phyloP scores from a whole-genome alignment of 2,797 vertebrate genomes.

The Myripristis murdjan region DNA sequence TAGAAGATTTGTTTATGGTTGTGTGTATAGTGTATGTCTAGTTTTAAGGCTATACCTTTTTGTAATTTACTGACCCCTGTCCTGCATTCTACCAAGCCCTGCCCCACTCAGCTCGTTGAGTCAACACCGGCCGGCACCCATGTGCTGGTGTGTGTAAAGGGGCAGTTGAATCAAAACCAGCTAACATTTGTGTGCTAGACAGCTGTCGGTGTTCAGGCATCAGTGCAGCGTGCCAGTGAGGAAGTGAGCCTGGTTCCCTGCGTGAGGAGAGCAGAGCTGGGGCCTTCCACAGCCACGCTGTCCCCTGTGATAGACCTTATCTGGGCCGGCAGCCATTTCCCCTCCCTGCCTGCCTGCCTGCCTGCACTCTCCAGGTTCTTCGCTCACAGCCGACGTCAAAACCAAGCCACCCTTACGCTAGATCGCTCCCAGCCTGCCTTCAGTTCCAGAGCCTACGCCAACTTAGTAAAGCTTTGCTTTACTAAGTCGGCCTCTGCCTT shows the following conservation, averaged over 20 bases:
- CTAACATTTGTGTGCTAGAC: too few species aligned
- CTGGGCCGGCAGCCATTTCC: slow-evolving; percentile 82
- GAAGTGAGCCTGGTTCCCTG: slow-evolving; percentile 62
- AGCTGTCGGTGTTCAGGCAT: too few species aligned
- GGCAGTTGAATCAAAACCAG: too few species aligned
- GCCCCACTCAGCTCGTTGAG: slow-evolving; percentile 9
- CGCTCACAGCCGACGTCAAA: slow-evolving; percentile 8
- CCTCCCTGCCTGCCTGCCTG: slow-evolving; percentile 77
- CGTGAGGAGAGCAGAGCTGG: slow-evolving; percentile 35
- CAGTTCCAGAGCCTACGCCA: slow-evolving; percentile 20
- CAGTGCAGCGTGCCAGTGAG: slow-evolving; percentile 11
- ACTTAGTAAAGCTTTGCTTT: not conserved
- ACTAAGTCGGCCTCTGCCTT: not conserved
- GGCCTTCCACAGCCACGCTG: slow-evolving; percentile 58
- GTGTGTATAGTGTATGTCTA: not conserved
- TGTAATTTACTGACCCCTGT: slow-evolving; percentile 47
- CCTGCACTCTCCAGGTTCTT: slow-evolving; percentile 33
- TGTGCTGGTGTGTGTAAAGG: too few species aligned
- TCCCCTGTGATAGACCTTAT: slow-evolving; percentile 86
- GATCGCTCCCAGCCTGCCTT: not conserved
- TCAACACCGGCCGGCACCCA: not conserved
- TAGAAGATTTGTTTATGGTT: too few species aligned
- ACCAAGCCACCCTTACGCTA: slow-evolving; percentile 15
- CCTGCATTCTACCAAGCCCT: slow-evolving; percentile 35
- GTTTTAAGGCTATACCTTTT: slow-evolving; percentile 13